These are phyloP conservation scores for Pelecanoides urinatrix DNA, from an alignment of 2,113 vertebrate genomes.

Conservation along the genomic window DNA sequence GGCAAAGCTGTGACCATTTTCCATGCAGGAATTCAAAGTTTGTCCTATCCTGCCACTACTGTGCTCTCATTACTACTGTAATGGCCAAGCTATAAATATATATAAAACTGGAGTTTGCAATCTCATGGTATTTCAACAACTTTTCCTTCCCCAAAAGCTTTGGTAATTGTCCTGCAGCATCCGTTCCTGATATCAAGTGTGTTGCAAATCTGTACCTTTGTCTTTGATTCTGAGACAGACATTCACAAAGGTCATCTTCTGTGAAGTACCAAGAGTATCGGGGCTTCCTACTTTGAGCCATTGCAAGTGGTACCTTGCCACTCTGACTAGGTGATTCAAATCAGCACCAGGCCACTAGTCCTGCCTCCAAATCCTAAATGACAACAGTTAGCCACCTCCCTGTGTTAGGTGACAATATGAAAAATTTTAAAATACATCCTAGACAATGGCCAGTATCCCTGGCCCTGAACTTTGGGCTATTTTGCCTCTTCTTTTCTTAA, in stretches of 20 bases:
- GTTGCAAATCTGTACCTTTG: neutral
- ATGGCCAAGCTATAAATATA: neutral
- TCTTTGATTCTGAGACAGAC: neutral
- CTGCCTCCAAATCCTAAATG: neutral
- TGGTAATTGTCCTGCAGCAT: neutral
- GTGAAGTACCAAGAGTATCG: neutral
- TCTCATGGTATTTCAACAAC: neutral
- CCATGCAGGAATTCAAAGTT: neutral
- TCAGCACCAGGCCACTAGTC: neutral
- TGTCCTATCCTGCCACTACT: neutral
- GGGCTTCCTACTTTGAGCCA: neutral
- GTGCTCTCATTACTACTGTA: neutral
- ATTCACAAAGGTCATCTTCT: neutral
- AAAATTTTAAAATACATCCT: neutral
- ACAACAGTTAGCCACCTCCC: neutral
- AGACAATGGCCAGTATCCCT: neutral
- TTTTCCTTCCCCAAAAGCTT: neutral
- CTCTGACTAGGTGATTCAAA: neutral
- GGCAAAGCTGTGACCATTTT: neutral
- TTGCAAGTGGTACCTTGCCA: neutral
- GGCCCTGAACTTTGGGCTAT: neutral
- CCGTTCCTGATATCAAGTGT: neutral
- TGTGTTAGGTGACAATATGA: neutral
- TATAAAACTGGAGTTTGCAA: neutral
- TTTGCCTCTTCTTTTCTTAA: neutral